Evolutionary conservation across 2,113 vertebrate species (phyloP), one percentile per base, ranked within the genome.

Genomic region (Elephantulus edwardii): DNA sequence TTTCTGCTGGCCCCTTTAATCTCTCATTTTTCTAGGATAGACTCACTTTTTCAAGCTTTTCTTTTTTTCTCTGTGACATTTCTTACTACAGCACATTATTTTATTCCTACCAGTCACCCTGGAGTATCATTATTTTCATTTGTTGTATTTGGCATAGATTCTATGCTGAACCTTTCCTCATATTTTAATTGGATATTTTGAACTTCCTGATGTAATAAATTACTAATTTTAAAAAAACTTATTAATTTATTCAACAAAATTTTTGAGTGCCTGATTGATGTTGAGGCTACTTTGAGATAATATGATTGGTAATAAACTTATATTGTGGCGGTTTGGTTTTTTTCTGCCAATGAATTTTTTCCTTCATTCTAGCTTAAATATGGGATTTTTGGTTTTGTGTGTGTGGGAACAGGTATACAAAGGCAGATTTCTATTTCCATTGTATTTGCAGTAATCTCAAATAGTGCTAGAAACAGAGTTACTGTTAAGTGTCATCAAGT

Each of bases 361-460:
- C 35, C 35, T 38, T 11, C 58, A 28, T n/a, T 68, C 64, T 8
- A 68, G 64, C n/a, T 68, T 62, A 62, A 33, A 50, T 50, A 14
- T 50, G 48, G 8, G 14, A 10, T 56, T 54, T 54, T 54, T 54
- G 14, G 9, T 62, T 42, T 72, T 72, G 7, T 71, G 60, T 62
- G 60, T 40, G 17, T 50, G 42, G 9, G 44, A 60, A 80, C 38
- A 35, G n/a, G 50, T 44, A 50, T 48, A 35, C 22, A 46, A 46
- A 48, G 42, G 13, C 56, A 71, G 71, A 64, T 7, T 40, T 19
- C 28, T 44, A n/a, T 62, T 88, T 46, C 28, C 28, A 50, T 12
- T 72, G 48, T 83, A 66, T 84, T 79, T 22, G 35, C 33, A 68
- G 75, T 24, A 52, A 76, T 91, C 89, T 85, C 60, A 77, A 78